phyloP scores from a whole-genome alignment of 2,113 vertebrate genomes.

The Mus pahari region DNA sequence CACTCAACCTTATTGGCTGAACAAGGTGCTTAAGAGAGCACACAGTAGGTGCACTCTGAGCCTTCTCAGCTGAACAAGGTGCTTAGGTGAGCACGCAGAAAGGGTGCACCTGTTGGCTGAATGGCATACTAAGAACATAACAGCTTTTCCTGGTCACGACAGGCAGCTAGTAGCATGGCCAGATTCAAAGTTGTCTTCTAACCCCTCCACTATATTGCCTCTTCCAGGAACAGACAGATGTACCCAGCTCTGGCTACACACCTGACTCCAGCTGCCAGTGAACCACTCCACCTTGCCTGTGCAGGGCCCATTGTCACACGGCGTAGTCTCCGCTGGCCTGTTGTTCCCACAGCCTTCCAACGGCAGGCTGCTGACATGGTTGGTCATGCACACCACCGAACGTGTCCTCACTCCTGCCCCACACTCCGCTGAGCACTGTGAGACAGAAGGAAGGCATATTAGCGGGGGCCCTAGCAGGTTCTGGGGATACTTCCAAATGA shows the following conservation, averaged over 20 bases:
- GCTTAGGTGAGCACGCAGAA: neutral
- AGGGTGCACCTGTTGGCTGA: no score
- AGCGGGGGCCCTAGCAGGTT: neutral
- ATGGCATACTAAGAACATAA: neutral
- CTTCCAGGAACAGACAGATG: neutral
- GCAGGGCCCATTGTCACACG: slow-evolving; percentile 93
- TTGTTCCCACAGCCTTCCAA: slow-evolving; percentile 95
- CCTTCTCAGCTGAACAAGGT: neutral
- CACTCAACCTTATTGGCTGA: neutral
- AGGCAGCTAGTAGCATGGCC: neutral
- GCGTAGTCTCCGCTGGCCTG: slow-evolving; percentile 88
- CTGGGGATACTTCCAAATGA: neutral
- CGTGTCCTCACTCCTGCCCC: slow-evolving; percentile 91
- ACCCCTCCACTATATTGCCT: neutral
- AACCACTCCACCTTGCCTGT: slow-evolving; percentile 95
- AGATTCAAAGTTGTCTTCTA: neutral
- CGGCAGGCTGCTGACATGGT: slow-evolving; percentile 94
- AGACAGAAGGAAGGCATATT: neutral
- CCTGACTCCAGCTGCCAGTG: slow-evolving; percentile 96
- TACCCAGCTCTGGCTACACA: slow-evolving; percentile 71
- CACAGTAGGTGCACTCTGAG: neutral
- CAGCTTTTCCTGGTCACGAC: fast-evolving
- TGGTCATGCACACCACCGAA: slow-evolving; percentile 93
- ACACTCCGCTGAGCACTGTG: slow-evolving; percentile 95
- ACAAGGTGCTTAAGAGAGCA: neutral